Base-by-base conservation (phyloP, 2,797 vertebrate species). In the Myripristis jacobus region DNA sequence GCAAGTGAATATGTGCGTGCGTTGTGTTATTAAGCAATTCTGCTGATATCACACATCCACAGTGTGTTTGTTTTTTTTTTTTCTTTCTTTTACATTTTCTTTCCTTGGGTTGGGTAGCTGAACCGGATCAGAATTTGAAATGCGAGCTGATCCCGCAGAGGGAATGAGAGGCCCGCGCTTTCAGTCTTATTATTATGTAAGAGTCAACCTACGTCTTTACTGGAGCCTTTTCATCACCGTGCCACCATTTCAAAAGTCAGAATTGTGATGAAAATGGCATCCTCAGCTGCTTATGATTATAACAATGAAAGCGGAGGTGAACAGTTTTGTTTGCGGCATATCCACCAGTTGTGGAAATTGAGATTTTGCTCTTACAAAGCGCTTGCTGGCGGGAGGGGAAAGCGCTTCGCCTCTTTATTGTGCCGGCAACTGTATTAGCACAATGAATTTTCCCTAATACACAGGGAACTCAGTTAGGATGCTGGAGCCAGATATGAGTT, bases 71-170 rank as follows among this genome's bases (percentile, higher is more conserved):
- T 29, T n/a, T 19, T 10, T 41, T 22, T 50, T 2, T 48, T 34
- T 77, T 63, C 22, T 2, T 48, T 34, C 76, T 63, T 73, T 50
- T n/a, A n/a, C n/a, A n/a, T n/a, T 43, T 48, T 66, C 34, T 11
- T 21, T 55, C n/a, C 46, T 27, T 24, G 52, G 58, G 74, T 63
- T 43, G 38, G 57, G 65, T 48, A 79, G 83, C 64, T 72, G 76
- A 67, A 60, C 53, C 57, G 58, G 69, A 86, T 88, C 81, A 74
- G 88, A 85, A 89, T 88, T 79, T 81, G 36, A 84, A 91, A 79
- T 59, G 31, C 2, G 13, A 66, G 71, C 81, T 64, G 82, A 88
- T 88, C 85, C 74, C 69, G 51, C 61, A 27, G 68, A 78, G 69
- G 62, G 68, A 87, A 84, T 77, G 63, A 66, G 71, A 75, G 60